Conservation (phyloP, 2,113 vertebrate genomes). For the Cettia cetti region DNA sequence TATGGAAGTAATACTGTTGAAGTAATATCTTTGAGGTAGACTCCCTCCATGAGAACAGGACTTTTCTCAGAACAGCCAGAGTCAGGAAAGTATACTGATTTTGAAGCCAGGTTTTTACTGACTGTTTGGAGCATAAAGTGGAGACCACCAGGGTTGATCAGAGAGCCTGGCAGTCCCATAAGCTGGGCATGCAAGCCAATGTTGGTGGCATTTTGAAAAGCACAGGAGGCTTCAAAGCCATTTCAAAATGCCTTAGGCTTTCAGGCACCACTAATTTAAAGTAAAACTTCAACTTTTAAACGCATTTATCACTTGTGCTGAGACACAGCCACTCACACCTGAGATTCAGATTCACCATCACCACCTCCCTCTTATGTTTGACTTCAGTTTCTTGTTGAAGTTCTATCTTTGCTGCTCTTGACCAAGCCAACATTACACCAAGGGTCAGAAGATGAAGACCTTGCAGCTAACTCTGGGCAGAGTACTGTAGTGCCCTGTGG, state of each 20-base stretch:
- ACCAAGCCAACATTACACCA: neutral
- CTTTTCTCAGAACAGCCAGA: neutral
- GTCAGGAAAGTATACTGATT: neutral
- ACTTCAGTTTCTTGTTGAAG: neutral
- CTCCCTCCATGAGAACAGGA: neutral
- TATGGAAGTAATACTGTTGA: slow-evolving; percentile 22
- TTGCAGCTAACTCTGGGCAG: neutral
- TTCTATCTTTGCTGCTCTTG: neutral
- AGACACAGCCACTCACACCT: neutral
- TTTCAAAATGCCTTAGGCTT: neutral
- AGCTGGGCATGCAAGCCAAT: neutral
- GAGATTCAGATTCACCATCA: neutral
- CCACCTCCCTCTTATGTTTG: neutral
- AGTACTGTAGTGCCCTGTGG: no score
- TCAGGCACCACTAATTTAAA: neutral
- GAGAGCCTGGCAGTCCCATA: neutral
- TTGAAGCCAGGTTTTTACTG: neutral
- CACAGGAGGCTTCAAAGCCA: neutral
- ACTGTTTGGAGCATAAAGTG: neutral
- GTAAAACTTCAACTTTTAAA: neutral
- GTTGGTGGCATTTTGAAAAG: neutral
- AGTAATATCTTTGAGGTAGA: slow-evolving; percentile 29
- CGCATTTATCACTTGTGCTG: neutral
- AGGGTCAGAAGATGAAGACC: neutral
- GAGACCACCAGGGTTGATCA: neutral